Evolutionary conservation across 1,140 invertebrate species (phyloP).

Genomic region (Drosophila bocqueti): DNA sequence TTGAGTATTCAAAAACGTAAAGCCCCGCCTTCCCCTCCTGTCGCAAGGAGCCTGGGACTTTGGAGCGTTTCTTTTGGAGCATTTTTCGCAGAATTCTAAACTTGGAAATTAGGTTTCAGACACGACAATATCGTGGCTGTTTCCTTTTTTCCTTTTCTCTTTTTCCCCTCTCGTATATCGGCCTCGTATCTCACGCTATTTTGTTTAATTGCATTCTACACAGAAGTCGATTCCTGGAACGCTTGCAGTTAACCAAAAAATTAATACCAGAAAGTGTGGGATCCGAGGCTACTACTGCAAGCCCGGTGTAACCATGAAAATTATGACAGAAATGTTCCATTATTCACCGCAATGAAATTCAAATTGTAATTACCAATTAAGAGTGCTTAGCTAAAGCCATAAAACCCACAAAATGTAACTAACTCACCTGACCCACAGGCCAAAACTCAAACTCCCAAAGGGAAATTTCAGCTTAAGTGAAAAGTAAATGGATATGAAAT

Average conservation of each 20-base stretch:
- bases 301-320: conserved; percentile 31
- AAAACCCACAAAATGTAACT: conserved; percentile 55
- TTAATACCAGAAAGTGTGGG: conserved; percentile 58
- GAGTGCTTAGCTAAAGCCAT: conserved; percentile 42
- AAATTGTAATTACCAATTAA: conserved; percentile 79
- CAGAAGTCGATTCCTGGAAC: conserved; percentile 71
- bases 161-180: conserved; percentile 50
- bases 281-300: conserved; percentile 1
- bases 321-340: conserved; percentile 46
- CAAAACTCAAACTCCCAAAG: conserved; percentile 6
- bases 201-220: conserved; percentile 81
- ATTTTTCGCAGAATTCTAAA: conserved; percentile 80
- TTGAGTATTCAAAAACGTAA: conserved; percentile 83
- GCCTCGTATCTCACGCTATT: conserved; percentile 80
- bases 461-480: conserved; percentile 33
- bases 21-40: conserved; percentile 27
- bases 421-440: conserved; percentile 20
- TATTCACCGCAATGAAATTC: conserved; percentile 48
- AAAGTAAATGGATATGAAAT: conserved; percentile 44
- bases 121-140: conserved; percentile 51
- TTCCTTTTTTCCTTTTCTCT: background rate
- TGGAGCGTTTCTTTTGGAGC: conserved; percentile 47
- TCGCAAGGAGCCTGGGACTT: background rate
- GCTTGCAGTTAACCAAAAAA: conserved; percentile 73
- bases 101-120: conserved; percentile 82